Evolutionary conservation across 2,888 invertebrate genomes (phyloP).

Genomic region (Tipula unca): DNA sequence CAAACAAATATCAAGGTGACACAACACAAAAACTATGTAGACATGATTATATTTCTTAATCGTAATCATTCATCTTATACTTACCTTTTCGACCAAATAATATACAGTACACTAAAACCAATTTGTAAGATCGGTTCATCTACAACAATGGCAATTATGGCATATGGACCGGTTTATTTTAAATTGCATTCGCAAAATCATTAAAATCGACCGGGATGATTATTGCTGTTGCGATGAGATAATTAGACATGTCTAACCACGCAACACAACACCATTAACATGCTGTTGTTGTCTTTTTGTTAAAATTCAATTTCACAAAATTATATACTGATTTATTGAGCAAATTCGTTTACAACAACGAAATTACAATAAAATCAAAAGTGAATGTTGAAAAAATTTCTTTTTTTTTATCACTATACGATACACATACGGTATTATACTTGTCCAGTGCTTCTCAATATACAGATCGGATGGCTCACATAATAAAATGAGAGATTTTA

Average conservation of each 20-base stretch:
- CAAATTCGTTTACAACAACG: background rate
- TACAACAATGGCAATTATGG: too few species aligned
- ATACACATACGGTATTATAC: background rate
- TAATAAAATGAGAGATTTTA: too few species aligned
- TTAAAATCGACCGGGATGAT: background rate
- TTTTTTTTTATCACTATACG: background rate
- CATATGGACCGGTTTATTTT: background rate
- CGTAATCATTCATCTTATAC: background rate
- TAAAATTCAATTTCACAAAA: background rate
- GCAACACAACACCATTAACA: background rate
- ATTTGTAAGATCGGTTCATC: background rate
- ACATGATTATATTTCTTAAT: background rate
- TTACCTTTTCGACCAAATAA: background rate
- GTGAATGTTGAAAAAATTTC: background rate
- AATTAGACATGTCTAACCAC: background rate
- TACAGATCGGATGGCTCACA: too few species aligned
- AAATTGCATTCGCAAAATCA: background rate
- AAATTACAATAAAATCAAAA: background rate
- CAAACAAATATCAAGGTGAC: background rate
- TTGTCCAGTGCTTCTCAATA: too few species aligned
- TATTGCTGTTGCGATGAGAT: background rate
- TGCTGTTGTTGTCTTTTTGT: background rate
- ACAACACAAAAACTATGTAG: background rate
- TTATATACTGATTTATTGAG: background rate
- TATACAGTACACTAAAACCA: background rate